phyloP scores from a whole-genome alignment of 2,888 invertebrate species.

The Scaptomyza caliginosa region DNA sequence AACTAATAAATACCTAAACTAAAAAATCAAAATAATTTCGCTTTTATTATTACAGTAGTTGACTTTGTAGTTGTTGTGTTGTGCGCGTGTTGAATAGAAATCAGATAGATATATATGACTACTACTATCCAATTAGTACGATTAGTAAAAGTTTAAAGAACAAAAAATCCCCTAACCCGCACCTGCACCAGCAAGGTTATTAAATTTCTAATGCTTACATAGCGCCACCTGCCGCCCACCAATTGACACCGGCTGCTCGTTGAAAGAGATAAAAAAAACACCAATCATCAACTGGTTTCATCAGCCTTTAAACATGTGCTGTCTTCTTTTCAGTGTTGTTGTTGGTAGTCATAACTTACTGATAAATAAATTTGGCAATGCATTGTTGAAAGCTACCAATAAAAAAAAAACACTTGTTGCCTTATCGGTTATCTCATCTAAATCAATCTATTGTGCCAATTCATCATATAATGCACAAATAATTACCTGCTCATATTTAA shows the following conservation, averaged over 20 bases:
- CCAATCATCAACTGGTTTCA: slow-evolving; percentile 34
- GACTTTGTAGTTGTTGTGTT: not conserved
- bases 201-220: slow-evolving; percentile 9
- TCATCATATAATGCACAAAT: not conserved
- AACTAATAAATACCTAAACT: slow-evolving; percentile 10
- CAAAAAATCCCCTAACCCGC: slow-evolving; percentile 39
- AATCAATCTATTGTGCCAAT: not conserved
- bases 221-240: slow-evolving; percentile 7
- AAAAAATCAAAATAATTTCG: slow-evolving; percentile 37
- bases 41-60: slow-evolving; percentile 15
- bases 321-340: slow-evolving; percentile 11
- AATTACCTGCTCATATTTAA: not conserved
- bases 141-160: slow-evolving; percentile 11
- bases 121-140: slow-evolving; percentile 18
- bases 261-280: slow-evolving; percentile 19
- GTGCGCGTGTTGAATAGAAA: slow-evolving; percentile 30
- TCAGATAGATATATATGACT: slow-evolving; percentile 6
- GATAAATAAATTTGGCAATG: slow-evolving; percentile 9
- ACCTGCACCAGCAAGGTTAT: slow-evolving; percentile 1
- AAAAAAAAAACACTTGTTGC: slow-evolving; percentile 17
- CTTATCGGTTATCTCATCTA: not conserved
- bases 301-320: slow-evolving; percentile 26
- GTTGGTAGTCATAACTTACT: not conserved
- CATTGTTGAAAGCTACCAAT: slow-evolving; percentile 12
- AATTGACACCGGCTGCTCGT: slow-evolving; percentile 9